A percentile compares a stretch with the other conserved stretches of the same genome.
These are phyloP conservation scores for Spisula subtruncata DNA, from an alignment of 2,888 invertebrate genomes.

Conservation along the genomic window DNA sequence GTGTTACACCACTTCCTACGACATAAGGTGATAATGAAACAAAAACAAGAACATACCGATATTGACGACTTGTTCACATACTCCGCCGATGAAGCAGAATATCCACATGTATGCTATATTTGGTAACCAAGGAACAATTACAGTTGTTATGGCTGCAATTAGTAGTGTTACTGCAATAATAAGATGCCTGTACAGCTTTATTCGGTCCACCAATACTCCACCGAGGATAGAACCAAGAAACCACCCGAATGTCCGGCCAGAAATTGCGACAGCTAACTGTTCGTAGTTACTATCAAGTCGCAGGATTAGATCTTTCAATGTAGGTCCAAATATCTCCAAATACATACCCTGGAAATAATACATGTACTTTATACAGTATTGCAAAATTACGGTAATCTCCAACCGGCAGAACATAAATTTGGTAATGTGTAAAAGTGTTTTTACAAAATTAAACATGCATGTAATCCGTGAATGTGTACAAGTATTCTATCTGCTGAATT, in stretches of 20 bases:
- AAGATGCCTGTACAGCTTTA: not conserved
- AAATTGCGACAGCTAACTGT: slow-evolving; percentile 22
- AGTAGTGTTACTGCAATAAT: not conserved
- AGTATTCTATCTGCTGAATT: no score
- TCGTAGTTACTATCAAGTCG: slow-evolving; percentile 31
- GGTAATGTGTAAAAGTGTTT: no score
- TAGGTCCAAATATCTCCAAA: slow-evolving; percentile 40
- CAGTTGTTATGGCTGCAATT: slow-evolving; percentile 44
- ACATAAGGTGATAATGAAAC: no score
- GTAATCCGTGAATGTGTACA: no score
- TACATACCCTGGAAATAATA: slow-evolving; percentile 30
- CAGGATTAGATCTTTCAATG: slow-evolving; percentile 35
- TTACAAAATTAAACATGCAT: no score
- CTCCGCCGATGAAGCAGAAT: slow-evolving; percentile 69
- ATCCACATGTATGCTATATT: slow-evolving; percentile 61
- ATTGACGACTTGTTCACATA: slow-evolving; percentile 74
- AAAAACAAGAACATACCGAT: slow-evolving; percentile 35
- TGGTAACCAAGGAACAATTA: slow-evolving; percentile 65
- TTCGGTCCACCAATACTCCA: slow-evolving; percentile 35
- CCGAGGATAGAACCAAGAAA: slow-evolving; percentile 38
- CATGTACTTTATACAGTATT: not conserved
- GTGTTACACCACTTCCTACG: no score
- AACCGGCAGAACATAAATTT: no score
- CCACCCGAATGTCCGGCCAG: slow-evolving; percentile 29
- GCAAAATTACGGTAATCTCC: no score